Percentiles rank a stretch among this genome's conserved stretches.
Evolutionary conservation across 1,140 invertebrate species (phyloP).

Genomic region (Drosophila ambigua): DNA sequence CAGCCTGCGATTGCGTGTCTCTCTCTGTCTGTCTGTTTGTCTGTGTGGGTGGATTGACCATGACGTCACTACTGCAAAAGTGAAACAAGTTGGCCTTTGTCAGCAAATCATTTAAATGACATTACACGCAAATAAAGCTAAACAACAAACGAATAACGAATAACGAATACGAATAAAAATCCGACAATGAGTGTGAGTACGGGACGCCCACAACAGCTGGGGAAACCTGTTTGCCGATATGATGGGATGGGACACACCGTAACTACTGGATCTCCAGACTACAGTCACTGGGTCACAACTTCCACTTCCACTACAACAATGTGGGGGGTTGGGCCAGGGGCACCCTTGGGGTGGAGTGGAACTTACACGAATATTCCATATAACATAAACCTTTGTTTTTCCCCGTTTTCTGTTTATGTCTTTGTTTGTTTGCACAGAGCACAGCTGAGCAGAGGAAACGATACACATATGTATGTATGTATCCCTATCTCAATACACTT

Average conservation of each 20-base stretch:
- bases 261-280: slow-evolving; percentile 19
- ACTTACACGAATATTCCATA: slow-evolving; percentile 62
- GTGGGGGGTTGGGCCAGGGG: background rate
- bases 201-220: slow-evolving; percentile 46
- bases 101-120: slow-evolving; percentile 80
- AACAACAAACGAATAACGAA: slow-evolving; percentile 38
- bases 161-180: background rate
- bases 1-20: slow-evolving; percentile 22
- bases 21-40: slow-evolving; percentile 21
- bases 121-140: slow-evolving; percentile 78
- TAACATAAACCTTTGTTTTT: slow-evolving; percentile 55
- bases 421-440: slow-evolving; percentile 38
- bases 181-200: slow-evolving; percentile 3
- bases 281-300: slow-evolving; percentile 60
- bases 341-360: slow-evolving; percentile 42
- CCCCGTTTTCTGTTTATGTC: slow-evolving; percentile 1
- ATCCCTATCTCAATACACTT: too few species aligned
- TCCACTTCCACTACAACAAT: background rate
- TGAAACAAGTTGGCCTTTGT: slow-evolving; percentile 78
- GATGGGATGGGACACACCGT: slow-evolving; percentile 9
- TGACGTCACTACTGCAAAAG: slow-evolving; percentile 70
- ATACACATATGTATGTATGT: too few species aligned
- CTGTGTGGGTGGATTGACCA: slow-evolving; percentile 61
- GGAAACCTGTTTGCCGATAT: slow-evolving; percentile 50
- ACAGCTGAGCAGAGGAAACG: background rate